Evolutionary conservation across 1,140 invertebrate species (phyloP), one percentile per base, ranked within the genome.

Genomic region (Metaphire vulgaris): DNA sequence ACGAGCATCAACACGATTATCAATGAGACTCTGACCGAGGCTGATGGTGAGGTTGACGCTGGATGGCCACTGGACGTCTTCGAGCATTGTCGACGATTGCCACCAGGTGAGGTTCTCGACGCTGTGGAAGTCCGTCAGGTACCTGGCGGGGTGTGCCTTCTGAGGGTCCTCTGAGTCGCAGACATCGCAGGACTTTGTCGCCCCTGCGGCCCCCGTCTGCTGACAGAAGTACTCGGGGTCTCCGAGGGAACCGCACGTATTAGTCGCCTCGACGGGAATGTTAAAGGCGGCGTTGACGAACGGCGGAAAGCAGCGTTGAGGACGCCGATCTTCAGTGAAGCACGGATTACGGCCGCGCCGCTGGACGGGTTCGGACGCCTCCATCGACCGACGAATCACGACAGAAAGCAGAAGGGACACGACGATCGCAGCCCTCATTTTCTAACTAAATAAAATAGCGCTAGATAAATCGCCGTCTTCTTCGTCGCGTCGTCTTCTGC

Each of bases 251-350:
- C 96, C 97, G 85, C 97, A 99, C 26, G 93, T 95, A 81, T 92
- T 94, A 6, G 93, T 95, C 0, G 94, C 93, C 33, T 90, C 88
- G 0, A 99, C 93, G 0, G 90, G 88, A 12, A 91, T 90, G 2
- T 93, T 93, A 87, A 95, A 98, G 2, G 97, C 97, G 26, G 95
- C 95, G 85, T 99, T 99, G 31, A 98, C 96, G 85, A 99, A 99
- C 83, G 98, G 96, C 0, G 97, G 96, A 79, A 96, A 91, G 86
- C 97, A 99, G 88, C 93, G 90, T 92, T 96, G 89, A 6, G 89
- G 82, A 31, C 79, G 75, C 2, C 78, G 80, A 29, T 81, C 76
- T 79, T 89, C 88, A 78, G 89, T 89, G 80, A 89, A 90, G 41
- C 41, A 56, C 21, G 21, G 21, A 21, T 56, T 56, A 56, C 41